Evolutionary conservation across 2,888 invertebrate genomes (phyloP).

Genomic region (Aleiodes testaceus): DNA sequence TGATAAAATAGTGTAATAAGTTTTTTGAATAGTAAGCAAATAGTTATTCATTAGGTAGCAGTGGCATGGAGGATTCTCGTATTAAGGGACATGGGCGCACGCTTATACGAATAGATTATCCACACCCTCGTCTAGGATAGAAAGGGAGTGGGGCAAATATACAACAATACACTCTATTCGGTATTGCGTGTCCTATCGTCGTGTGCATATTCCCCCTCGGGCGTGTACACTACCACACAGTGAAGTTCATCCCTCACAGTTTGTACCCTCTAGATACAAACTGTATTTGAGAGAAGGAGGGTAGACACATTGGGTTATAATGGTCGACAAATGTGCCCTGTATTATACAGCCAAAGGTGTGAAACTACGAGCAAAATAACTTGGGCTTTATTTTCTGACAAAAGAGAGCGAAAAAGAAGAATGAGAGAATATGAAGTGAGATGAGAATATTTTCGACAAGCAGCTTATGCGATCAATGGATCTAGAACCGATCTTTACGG

Average conservation of each 20-base stretch:
- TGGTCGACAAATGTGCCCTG: conserved; percentile 42
- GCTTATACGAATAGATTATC: conserved; percentile 35
- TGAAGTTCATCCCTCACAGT: conserved; percentile 5
- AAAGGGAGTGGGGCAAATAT: conserved; percentile 2
- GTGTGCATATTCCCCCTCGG: conserved; percentile 34
- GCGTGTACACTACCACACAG: conserved; percentile 7
- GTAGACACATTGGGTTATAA: conserved; percentile 37
- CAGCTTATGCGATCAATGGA: conserved; percentile 69
- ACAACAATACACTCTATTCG: conserved; percentile 24
- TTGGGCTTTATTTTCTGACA: conserved; percentile 2
- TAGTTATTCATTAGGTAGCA: no score
- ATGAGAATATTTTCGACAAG: conserved; percentile 59
- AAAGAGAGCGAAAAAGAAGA: background rate
- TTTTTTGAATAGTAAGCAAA: no score
- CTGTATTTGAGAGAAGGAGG: conserved; percentile 12
- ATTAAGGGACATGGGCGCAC: conserved; percentile 1
- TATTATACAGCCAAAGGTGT: conserved; percentile 37
- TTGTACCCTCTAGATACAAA: conserved; percentile 26
- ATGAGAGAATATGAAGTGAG: conserved; percentile 39
- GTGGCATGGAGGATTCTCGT: background rate
- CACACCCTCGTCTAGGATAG: conserved; percentile 29
- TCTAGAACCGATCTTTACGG: conserved; percentile 27
- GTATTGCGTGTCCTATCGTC: conserved; percentile 32
- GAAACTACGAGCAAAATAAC: conserved; percentile 35
- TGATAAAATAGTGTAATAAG: no score